Evolutionary conservation across 2,113 vertebrate genomes (phyloP).

Genomic region (Cacatua alba): DNA sequence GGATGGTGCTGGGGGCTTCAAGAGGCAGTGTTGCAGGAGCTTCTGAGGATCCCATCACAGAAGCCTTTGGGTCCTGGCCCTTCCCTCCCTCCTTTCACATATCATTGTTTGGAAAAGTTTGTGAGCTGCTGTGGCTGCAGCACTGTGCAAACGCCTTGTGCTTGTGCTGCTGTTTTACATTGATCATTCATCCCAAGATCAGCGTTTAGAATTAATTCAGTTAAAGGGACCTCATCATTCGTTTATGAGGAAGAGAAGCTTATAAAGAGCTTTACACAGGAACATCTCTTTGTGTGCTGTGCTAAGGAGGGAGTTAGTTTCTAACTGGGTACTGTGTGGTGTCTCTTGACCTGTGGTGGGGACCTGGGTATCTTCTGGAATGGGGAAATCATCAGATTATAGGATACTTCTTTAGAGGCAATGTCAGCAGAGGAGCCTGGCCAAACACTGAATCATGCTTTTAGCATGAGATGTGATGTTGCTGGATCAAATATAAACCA

Average conservation of each 20-base stretch:
- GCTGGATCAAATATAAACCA: neutral
- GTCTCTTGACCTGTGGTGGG: neutral
- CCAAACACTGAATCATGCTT: neutral
- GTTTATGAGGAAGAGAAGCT: conserved; percentile 68
- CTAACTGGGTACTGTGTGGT: neutral
- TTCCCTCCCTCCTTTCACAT: neutral
- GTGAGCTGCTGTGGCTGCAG: neutral
- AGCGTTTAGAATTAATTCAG: conserved; percentile 49
- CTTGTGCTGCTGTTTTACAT: neutral
- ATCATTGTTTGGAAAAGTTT: conserved; percentile 23
- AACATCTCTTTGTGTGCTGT: neutral
- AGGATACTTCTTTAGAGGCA: neutral
- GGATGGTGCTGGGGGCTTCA: neutral
- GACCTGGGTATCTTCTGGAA: neutral
- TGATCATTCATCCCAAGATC: conserved; percentile 44
- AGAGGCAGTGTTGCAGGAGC: neutral
- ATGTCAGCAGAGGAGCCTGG: neutral
- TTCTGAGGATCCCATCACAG: neutral
- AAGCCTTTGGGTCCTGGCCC: neutral
- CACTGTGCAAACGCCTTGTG: neutral
- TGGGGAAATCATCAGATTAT: neutral
- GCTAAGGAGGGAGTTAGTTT: neutral
- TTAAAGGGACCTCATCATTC: conserved; percentile 79
- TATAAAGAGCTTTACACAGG: neutral
- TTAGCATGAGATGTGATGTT: neutral